phyloP scores from a whole-genome alignment of 1,140 invertebrate species.

The Trissolcus basalis region DNA sequence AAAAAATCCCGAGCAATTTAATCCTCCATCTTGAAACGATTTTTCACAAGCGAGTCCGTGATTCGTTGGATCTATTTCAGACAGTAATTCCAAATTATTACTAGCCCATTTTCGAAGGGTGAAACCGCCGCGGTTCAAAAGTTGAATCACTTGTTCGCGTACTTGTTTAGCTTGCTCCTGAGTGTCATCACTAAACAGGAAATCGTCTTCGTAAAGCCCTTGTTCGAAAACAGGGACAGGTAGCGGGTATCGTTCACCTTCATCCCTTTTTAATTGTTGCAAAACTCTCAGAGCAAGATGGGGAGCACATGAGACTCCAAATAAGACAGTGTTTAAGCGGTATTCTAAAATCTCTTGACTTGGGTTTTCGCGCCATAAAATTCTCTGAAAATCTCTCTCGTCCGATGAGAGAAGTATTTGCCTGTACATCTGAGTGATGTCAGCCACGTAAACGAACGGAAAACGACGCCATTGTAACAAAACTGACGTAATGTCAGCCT shows the following conservation, averaged over 20 bases:
- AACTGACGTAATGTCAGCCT: background rate
- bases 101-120: slow-evolving; percentile 1
- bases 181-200: background rate
- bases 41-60: slow-evolving; percentile 6
- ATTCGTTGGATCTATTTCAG: background rate
- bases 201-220: slow-evolving; percentile 5
- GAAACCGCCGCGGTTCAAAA: slow-evolving; percentile 2
- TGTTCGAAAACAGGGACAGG: background rate
- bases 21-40: background rate
- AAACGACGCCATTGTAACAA: background rate
- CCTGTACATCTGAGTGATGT: slow-evolving; percentile 12
- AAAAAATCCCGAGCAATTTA: too few species aligned
- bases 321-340: too few species aligned
- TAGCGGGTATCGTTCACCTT: background rate
- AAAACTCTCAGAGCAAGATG: background rate
- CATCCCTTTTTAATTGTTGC: background rate
- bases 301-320: too few species aligned
- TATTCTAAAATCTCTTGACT: too few species aligned
- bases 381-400: too few species aligned
- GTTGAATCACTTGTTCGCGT: slow-evolving; percentile 4
- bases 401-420: too few species aligned
- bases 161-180: background rate
- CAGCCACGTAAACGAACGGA: slow-evolving; percentile 1
- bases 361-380: too few species aligned
- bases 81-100: background rate